phyloP scores from a whole-genome alignment of 2,113 vertebrate species.

The Butastur rufipennis region DNA sequence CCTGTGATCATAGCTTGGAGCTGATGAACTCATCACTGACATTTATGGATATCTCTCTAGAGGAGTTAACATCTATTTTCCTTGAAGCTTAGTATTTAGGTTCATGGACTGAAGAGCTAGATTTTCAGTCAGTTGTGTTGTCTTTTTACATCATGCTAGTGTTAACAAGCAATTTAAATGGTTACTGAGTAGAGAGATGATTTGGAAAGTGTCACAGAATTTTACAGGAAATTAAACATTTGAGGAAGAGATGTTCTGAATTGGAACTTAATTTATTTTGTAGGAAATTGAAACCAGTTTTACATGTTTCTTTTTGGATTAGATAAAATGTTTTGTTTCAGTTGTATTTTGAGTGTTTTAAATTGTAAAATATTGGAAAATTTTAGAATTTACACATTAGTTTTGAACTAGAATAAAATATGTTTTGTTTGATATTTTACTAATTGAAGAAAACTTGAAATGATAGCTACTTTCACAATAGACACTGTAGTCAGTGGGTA shows the following conservation, averaged over 20 bases:
- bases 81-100: not conserved
- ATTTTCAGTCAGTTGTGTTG: not conserved
- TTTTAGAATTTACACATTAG: not conserved
- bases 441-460: not conserved
- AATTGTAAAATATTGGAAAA: not conserved
- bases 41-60: not conserved
- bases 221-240: not conserved
- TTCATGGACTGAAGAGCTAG: not conserved
- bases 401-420: not conserved
- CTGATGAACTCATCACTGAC: not conserved
- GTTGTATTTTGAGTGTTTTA: not conserved
- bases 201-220: not conserved
- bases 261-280: not conserved
- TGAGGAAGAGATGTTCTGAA: not conserved
- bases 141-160: not conserved
- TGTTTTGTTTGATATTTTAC: not conserved
- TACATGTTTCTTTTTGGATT: not conserved
- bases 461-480: not conserved
- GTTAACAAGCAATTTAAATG: not conserved
- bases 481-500: not conserved
- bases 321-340: not conserved
- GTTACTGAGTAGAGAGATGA: not conserved
- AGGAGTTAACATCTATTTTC: not conserved
- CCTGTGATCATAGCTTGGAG: not conserved
- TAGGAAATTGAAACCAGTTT: not conserved